These are phyloP conservation scores for Darwinula stevensoni DNA, from an alignment of 2,888 invertebrate genomes.

Conservation along the genomic window DNA sequence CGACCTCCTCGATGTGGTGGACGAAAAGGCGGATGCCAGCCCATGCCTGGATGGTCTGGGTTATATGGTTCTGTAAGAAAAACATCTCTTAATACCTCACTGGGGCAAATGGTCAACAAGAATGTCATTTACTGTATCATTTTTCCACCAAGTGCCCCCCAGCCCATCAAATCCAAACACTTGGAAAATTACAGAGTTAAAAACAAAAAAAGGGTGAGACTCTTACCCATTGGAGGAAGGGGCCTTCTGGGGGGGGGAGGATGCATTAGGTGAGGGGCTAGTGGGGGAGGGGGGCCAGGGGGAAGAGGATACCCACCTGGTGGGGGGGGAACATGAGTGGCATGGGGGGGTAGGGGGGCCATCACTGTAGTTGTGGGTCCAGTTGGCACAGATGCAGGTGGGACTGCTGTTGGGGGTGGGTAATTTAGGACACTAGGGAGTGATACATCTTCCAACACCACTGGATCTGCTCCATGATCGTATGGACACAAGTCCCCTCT, in stretches of 20 bases:
- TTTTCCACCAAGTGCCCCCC: too few species aligned
- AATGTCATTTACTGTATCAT: too few species aligned
- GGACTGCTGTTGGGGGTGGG: slow-evolving; percentile 5
- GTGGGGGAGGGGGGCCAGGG: slow-evolving; percentile 6
- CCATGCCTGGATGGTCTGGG: slow-evolving; percentile 48
- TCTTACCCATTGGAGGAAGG: too few species aligned
- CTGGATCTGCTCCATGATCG: slow-evolving; percentile 88
- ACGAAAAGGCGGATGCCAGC: too few species aligned
- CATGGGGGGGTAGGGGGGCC: slow-evolving; percentile 5
- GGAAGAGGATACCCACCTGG: slow-evolving; percentile 6
- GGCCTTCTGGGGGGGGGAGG: too few species aligned
- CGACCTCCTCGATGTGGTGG: too few species aligned
- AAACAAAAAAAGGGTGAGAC: too few species aligned
- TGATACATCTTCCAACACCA: slow-evolving; percentile 63
- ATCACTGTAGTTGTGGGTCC: slow-evolving; percentile 1
- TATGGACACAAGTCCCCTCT: slow-evolving; percentile 83
- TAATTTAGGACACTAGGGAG: slow-evolving; percentile 21
- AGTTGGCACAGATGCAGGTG: slow-evolving; percentile 8
- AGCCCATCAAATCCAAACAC: too few species aligned
- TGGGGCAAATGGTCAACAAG: too few species aligned
- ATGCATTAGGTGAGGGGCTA: too few species aligned
- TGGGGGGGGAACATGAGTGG: slow-evolving; percentile 7
- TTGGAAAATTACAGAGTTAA: too few species aligned
- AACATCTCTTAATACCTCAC: background rate
- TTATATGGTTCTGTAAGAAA: slow-evolving; percentile 30